Evolutionary conservation across 2,888 invertebrate species (phyloP).

Genomic region (Saturnia pavonia): DNA sequence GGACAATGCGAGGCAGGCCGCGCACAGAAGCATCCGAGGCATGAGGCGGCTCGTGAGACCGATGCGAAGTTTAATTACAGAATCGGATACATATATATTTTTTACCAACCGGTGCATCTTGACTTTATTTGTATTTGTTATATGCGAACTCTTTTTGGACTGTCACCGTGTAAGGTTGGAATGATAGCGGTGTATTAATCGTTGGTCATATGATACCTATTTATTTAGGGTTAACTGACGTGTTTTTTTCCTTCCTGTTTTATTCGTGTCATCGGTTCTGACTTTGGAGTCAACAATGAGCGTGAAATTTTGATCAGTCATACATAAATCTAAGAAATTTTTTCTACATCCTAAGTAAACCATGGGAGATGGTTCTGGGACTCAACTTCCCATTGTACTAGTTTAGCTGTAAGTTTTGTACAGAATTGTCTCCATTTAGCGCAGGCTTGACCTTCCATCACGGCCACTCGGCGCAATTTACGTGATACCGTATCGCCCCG

Average conservation of each 20-base stretch:
- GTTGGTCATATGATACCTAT: slow-evolving; percentile 28
- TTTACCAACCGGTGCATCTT: slow-evolving; percentile 55
- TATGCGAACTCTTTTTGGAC: slow-evolving; percentile 71
- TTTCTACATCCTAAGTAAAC: too few relatives aligned
- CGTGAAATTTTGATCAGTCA: background rate
- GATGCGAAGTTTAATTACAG: slow-evolving; percentile 65
- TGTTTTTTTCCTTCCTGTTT: background rate
- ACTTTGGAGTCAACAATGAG: background rate
- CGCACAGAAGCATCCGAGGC: slow-evolving; percentile 2
- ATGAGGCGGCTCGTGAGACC: slow-evolving; percentile 47
- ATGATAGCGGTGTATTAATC: slow-evolving; percentile 50
- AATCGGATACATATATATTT: slow-evolving; percentile 46
- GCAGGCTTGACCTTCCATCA: too few relatives aligned
- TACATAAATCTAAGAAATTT: too few relatives aligned
- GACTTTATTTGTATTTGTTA: slow-evolving; percentile 67
- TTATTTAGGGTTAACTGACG: background rate
- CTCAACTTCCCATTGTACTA: too few relatives aligned
- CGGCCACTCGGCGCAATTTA: too few relatives aligned
- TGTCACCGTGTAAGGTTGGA: slow-evolving; percentile 60
- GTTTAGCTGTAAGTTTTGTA: too few relatives aligned
- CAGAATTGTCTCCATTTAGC: too few relatives aligned
- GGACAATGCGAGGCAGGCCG: slow-evolving; percentile 33
- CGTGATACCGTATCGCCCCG: too few relatives aligned
- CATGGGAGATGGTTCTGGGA: too few relatives aligned
- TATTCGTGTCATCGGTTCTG: background rate